Evolutionary conservation across 2,113 vertebrate genomes (phyloP), one percentile per base, ranked within the genome.

Genomic region (Rissa tridactyla): DNA sequence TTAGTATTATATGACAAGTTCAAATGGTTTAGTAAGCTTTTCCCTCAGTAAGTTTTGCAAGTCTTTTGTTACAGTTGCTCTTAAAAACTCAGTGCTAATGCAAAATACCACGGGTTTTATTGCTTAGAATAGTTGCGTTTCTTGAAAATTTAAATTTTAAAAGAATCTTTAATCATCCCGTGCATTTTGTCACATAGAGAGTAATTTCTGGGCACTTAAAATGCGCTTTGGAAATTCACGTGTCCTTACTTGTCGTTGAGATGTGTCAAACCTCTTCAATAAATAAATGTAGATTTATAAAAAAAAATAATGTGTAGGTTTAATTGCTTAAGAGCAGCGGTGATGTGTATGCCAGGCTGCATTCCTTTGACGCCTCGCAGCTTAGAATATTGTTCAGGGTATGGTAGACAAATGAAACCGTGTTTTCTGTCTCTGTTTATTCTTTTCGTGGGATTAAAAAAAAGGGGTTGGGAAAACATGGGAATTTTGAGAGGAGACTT

Each of bases 391-490:
- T 58, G 22, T 17, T 62, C 79, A 25, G 11, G 69, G 22, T 64
- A 3, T 27, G 1, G 5, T 70, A 46, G 38, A 60, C 20, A 70
- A n/a, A 26, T 34, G 7, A 27, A 80, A 29, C 17, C 5, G 42
- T 78, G 38, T 88, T 66, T 76, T 62, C 72, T 58, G 1, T 64
- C 26, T 86, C 51, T 89, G 42, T 21, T 64, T 57, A 42, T 25
- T 90, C 80, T 87, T 82, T 0, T 1, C 13, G 38, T 65, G 34
- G 29, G 14, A 22, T 70, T 79, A 23, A 61, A 44, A 82, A 57
- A 42, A 68, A 6, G 7, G 5, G 6, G 3, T 30, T 30, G n/a
- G 36, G 12, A 30, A 88, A 32, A 47, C 26, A 16, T 0, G 6
- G 13, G 21, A 27, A 34, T 86, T 91, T 78, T 66, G 65, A 49